Conservation (phyloP, 2,113 vertebrate species). For the Sciurus niger region DNA sequence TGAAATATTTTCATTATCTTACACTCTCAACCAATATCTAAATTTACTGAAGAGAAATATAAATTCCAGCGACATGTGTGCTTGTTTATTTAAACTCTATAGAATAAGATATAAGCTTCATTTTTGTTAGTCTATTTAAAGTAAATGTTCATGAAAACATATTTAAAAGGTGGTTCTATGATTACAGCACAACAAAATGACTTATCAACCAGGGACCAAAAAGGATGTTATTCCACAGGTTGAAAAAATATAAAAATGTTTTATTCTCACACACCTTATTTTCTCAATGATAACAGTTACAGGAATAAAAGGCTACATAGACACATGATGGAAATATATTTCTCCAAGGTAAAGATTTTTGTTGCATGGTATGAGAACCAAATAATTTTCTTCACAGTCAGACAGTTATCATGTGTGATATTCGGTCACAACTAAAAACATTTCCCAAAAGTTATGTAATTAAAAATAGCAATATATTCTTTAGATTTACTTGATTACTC, state of each 20-base stretch:
- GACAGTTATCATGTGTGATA: neutral
- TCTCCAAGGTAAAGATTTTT: neutral
- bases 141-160: neutral
- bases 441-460: neutral
- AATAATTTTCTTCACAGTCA: neutral
- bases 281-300: neutral
- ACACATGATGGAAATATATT: neutral
- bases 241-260: neutral
- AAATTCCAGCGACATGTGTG: neutral
- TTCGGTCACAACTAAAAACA: neutral
- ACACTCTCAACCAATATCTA: neutral
- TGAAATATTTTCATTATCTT: neutral
- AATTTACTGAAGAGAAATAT: neutral
- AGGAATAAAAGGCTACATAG: neutral
- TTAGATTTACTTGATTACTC: neutral
- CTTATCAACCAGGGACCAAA: neutral
- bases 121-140: neutral
- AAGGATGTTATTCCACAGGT: neutral
- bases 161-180: neutral
- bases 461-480: neutral
- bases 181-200: neutral
- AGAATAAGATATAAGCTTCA: neutral
- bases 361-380: neutral
- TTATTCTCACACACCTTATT: neutral
- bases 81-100: neutral